Percentiles rank a stretch among this genome's conserved stretches.
phyloP scores from a whole-genome alignment of 2,113 vertebrate species.

The Sapajus apella region DNA sequence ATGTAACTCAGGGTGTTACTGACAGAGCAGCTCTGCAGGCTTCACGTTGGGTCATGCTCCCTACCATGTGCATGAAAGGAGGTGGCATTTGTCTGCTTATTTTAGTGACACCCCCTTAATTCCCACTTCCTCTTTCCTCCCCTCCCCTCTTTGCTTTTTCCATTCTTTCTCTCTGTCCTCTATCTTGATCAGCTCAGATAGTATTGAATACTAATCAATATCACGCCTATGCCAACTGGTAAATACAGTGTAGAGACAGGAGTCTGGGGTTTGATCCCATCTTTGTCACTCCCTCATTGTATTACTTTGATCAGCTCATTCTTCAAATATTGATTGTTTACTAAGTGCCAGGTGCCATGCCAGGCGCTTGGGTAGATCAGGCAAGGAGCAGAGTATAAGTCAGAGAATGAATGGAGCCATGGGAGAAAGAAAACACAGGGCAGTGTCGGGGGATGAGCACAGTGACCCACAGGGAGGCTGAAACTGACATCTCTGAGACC shows the following conservation, averaged over 20 bases:
- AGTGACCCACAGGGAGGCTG: background rate
- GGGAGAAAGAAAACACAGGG: background rate
- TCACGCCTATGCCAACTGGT: background rate
- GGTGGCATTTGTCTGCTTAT: background rate
- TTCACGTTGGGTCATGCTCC: rapidly evolving
- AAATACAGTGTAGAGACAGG: background rate
- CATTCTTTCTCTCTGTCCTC: background rate
- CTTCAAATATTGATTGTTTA: background rate
- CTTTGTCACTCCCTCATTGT: background rate
- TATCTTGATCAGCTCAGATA: background rate
- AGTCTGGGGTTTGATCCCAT: background rate
- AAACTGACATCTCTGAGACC: background rate
- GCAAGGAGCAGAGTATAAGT: background rate
- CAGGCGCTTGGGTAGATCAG: background rate
- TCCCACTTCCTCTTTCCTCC: background rate
- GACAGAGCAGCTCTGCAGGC: background rate
- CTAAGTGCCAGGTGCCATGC: background rate
- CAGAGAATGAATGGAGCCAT: background rate
- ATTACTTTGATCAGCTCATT: background rate
- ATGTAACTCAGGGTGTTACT: background rate
- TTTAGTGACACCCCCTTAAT: background rate
- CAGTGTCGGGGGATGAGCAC: background rate
- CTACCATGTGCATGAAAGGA: rapidly evolving
- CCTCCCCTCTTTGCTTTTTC: background rate
- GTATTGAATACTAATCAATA: background rate